These are phyloP conservation scores for Meliscaeva auricollis DNA, from an alignment of 2,888 invertebrate species.

Conservation along the genomic window DNA sequence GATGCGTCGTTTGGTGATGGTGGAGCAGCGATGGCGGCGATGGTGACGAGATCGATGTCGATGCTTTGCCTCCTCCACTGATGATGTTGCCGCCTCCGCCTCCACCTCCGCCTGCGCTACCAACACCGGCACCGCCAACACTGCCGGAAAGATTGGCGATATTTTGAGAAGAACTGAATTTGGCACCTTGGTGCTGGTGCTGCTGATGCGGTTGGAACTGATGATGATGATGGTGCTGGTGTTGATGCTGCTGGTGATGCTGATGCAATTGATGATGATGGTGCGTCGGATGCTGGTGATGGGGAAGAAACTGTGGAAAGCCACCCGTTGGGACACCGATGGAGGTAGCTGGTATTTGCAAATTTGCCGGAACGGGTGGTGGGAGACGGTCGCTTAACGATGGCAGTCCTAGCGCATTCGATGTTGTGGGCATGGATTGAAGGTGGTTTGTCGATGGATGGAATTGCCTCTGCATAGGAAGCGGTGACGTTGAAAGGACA, in stretches of 20 bases:
- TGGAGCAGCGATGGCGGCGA: constrained; percentile 83
- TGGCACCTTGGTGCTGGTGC: constrained; percentile 78
- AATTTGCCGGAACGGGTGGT: constrained; percentile 70
- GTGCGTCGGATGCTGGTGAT: constrained; percentile 67
- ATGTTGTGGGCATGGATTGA: constrained; percentile 78
- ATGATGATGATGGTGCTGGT: constrained; percentile 77
- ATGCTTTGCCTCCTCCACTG: constrained; percentile 69
- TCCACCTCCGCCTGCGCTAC: background rate
- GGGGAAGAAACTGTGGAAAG: constrained; percentile 71
- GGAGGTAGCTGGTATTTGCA: constrained; percentile 68
- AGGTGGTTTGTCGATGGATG: constrained; percentile 76
- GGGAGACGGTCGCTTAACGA: constrained; percentile 75
- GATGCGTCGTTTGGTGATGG: constrained; percentile 81
- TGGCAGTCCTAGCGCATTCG: constrained; percentile 79
- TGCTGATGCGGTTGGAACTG: constrained; percentile 79
- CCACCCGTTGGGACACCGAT: constrained; percentile 64
- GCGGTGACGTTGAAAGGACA: constrained; percentile 82
- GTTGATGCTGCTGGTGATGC: constrained; percentile 75
- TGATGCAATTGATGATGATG: constrained; percentile 72
- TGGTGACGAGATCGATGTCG: constrained; percentile 83
- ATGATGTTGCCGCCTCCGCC: background rate
- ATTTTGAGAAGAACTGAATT: constrained; percentile 72
- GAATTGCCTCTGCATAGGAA: constrained; percentile 82
- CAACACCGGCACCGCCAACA: constrained; percentile 26
- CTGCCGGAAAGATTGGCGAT: constrained; percentile 59